These are phyloP conservation scores for Heliconius hortense DNA, from an alignment of 2,888 invertebrate genomes.

Conservation along the genomic window DNA sequence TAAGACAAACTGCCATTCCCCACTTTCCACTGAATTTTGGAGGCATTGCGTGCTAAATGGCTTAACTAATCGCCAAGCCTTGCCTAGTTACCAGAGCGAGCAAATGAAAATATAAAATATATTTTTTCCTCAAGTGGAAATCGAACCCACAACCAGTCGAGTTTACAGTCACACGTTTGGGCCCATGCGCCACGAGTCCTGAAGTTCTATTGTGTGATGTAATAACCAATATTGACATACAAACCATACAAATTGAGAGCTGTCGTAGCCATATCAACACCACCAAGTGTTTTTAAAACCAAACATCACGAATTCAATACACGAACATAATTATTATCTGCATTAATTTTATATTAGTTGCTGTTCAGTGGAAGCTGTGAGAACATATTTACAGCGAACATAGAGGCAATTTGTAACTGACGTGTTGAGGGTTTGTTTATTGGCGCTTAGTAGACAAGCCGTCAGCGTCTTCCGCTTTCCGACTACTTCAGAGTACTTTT, in stretches of 20 bases:
- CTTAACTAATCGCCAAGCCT: too few relatives aligned
- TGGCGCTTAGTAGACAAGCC: constrained; percentile 64
- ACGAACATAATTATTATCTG: constrained; percentile 5
- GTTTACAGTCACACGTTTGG: too few relatives aligned
- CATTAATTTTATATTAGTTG: constrained; percentile 24
- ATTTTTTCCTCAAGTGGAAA: too few relatives aligned
- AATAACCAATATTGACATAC: background rate
- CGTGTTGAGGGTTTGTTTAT: constrained; percentile 67
- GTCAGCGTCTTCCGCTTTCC: constrained; percentile 49
- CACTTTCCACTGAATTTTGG: too few relatives aligned
- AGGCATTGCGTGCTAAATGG: too few relatives aligned
- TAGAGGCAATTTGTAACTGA: constrained; percentile 69
- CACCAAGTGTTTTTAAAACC: background rate
- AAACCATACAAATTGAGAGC: background rate
- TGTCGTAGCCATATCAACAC: background rate
- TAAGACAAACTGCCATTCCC: too few relatives aligned
- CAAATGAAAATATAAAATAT: too few relatives aligned
- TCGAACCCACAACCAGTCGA: too few relatives aligned
- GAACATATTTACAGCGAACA: constrained; percentile 54
- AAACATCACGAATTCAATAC: background rate
- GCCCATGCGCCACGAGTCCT: too few relatives aligned
- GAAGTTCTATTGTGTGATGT: background rate
- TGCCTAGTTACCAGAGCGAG: too few relatives aligned
- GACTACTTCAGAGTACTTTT: constrained; percentile 42
- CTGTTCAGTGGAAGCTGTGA: background rate